phyloP scores from a whole-genome alignment of 2,888 invertebrate species.

The Synanthedon formicaeformis region DNA sequence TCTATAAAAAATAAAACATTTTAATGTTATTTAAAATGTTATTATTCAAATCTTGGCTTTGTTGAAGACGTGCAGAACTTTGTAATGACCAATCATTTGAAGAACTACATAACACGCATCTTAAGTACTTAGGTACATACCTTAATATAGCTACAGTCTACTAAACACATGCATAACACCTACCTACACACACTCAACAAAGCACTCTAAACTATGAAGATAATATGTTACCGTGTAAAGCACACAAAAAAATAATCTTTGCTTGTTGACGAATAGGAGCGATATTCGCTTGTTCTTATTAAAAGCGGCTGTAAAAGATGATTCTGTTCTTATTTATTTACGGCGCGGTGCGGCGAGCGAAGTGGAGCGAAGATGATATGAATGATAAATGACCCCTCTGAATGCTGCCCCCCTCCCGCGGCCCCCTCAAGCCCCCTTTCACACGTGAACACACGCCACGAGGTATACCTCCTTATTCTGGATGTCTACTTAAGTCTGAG shows the following conservation, averaged over 20 bases:
- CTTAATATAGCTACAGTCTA: constrained; percentile 21
- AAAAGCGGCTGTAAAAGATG: constrained; percentile 64
- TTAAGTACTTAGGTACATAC: not conserved
- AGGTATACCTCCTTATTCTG: constrained; percentile 46
- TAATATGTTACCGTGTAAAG: constrained; percentile 1
- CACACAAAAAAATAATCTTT: constrained; percentile 17
- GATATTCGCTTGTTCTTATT: constrained; percentile 20
- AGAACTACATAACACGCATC: too few species aligned
- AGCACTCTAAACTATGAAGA: constrained; percentile 18
- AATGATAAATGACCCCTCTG: constrained; percentile 70
- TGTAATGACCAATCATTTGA: too few species aligned
- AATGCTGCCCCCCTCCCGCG: constrained; percentile 23
- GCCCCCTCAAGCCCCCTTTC: constrained; percentile 30
- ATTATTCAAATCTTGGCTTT: too few species aligned
- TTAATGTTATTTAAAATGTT: too few species aligned
- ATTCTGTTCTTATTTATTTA: constrained; percentile 72
- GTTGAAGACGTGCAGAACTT: too few species aligned
- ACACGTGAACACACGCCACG: constrained; percentile 61
- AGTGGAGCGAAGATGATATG: constrained; percentile 72
- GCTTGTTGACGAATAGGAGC: constrained; percentile 10
- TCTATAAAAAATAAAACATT: too few species aligned
- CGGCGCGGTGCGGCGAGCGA: constrained; percentile 69
- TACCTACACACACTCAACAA: constrained; percentile 47
- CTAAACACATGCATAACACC: constrained; percentile 51
- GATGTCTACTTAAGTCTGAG: constrained; percentile 47